Base-by-base conservation (phyloP, 2,113 vertebrate genomes). In the Kryptolebias marmoratus region DNA sequence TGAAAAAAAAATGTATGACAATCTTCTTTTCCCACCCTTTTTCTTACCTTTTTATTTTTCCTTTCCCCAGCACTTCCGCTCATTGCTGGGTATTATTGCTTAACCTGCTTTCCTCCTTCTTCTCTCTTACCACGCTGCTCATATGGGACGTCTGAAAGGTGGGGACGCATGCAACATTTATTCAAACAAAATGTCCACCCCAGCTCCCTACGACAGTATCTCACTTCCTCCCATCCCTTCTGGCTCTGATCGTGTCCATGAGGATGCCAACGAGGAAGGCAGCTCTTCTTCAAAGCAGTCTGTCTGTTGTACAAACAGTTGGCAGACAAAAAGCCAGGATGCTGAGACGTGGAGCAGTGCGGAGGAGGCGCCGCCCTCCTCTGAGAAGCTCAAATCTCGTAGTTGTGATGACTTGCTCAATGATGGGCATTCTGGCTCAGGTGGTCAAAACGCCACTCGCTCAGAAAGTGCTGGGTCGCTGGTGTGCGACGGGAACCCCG, bases 91-190 rank as follows among this genome's bases (percentile, higher is more conserved):
- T 89, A 77, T 78, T 79, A 79, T 87, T 91, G 81, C 90, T 95
- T 98, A 98, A 98, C 93, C 87, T 93, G 91, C 94, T 94, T 90
- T 91, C 90, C 92, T 95, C 85, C 96, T 95, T 96, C 91, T 96
- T 94, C 92, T 95, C 92, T 96, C 92, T 94, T 90, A 93, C 93
- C 95, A 98, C 91, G 97, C 97, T 97, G 96, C 97, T 94, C 83
- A 93, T 81, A 90, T 96, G 91, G 93, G 89, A 93, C 86, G 66
- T 82, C 91, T 85, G 36, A 94, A 96, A 99, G 97, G 95, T 96
- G 96, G 96, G 95, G 95, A 95, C 91, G 92, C 94, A 95, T 96
- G 94, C 93, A 94, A 93, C 93, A 91, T 93, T 83, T 95, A 93
- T 88, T 94, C 95, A 82, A 92, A 95, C 91, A 95, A 94, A 90